Base-by-base conservation (phyloP, 1,140 invertebrate species). In the Hylyphantes graminicola region DNA sequence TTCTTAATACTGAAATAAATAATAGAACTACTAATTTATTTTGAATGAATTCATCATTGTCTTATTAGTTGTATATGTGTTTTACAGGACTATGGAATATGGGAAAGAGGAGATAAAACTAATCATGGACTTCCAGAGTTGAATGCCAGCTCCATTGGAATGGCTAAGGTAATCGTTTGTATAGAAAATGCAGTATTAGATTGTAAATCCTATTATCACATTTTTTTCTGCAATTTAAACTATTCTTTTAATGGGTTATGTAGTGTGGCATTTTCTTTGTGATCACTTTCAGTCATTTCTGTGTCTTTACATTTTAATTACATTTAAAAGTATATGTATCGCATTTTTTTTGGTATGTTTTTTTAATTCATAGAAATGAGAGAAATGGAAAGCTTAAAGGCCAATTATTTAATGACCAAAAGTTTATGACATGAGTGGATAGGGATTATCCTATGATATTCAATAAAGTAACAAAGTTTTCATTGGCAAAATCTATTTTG, bases 61-160 rank as follows among this genome's bases (percentile, higher is more conserved):
- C 73, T 85, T 61, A 67, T 54, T 64, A 64, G 61, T 61, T 13
- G 68, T 50, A 54, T 74, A 59, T 87, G 63, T 86, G 74, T 87
- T 63, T 79, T 87, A 68, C 76, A 94, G 90, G 98, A 99, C 91
- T 99, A 99, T 93, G 98, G 98, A 61, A 96, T 99, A 85, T 99
- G 98, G 98, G 98, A 99, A 90, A 92, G 98, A 89, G 98, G 98
- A 48, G 98, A 99, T 89, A 99, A 99, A 91, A 99, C 98, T 59
- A 99, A 99, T 91, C 97, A 99, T 91, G 97, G 98, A 67, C 92
- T 99, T 67, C 97, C 97, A 5, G 98, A 99, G 91, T 90, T 99
- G 3, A 99, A 99, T 92, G 97, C 98, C 4, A 99, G 96, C 88
- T 99, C 97, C 59, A 99, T 99, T 91, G 92, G 92, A 76, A 93